A percentile compares a stretch with the other conserved stretches of the same genome.
phyloP scores from a whole-genome alignment of 2,888 invertebrate genomes.

The Eilema sororculum region DNA sequence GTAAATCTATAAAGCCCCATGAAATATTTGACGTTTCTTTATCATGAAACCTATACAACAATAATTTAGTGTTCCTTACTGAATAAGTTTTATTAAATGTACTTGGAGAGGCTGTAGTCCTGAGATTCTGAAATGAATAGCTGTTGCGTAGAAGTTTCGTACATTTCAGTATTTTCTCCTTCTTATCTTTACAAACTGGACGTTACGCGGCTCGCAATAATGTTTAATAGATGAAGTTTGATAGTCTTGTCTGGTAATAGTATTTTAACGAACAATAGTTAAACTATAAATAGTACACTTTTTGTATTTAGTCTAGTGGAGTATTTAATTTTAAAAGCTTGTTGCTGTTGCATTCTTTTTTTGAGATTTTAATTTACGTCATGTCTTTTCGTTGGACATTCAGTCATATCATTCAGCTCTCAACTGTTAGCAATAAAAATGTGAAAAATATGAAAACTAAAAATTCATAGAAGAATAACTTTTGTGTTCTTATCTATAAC shows the following conservation, averaged over 20 bases:
- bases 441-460: too few species aligned
- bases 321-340: too few species aligned
- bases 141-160: conserved; percentile 41
- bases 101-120: conserved; percentile 32
- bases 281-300: conserved; percentile 21
- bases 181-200: conserved; percentile 30
- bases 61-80: conserved; percentile 48
- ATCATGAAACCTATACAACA: conserved; percentile 43
- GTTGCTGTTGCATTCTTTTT: too few species aligned
- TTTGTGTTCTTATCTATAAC: background rate
- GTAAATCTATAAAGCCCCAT: conserved; percentile 40
- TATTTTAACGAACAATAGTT: conserved; percentile 28
- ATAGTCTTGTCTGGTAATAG: conserved; percentile 29
- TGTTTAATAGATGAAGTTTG: conserved; percentile 40
- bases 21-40: conserved; percentile 41
- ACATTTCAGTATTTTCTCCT: conserved; percentile 26
- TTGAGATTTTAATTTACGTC: too few species aligned
- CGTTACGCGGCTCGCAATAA: conserved; percentile 30
- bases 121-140: conserved; percentile 43
- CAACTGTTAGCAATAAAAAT: too few species aligned
- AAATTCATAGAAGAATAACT: background rate
- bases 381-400: too few species aligned
- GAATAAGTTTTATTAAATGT: conserved; percentile 49
- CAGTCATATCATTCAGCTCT: too few species aligned
- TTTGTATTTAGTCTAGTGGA: background rate